These are phyloP conservation scores for Hylaeus volcanicus DNA, from an alignment of 1,140 invertebrate species.

Conservation along the genomic window DNA sequence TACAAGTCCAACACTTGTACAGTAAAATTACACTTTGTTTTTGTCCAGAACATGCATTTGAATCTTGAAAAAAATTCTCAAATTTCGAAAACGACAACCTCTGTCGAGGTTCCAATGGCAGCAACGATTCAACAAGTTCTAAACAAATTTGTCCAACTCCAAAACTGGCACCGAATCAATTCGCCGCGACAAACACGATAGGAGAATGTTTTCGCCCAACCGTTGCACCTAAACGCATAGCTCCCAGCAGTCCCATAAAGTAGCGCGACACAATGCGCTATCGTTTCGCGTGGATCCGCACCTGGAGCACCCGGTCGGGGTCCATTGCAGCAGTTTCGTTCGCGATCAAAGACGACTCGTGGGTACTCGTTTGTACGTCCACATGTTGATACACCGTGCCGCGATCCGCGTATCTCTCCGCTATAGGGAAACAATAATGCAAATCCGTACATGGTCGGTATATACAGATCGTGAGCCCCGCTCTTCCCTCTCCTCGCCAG, in stretches of 20 bases:
- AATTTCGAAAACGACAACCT: too few relatives aligned
- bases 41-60: too few relatives aligned
- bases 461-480: constrained; percentile 33
- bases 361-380: constrained; percentile 36
- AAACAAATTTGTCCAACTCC: not conserved
- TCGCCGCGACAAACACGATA: not conserved
- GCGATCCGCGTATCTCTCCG: constrained; percentile 31
- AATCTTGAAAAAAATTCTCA: too few relatives aligned
- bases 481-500: not conserved
- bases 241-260: constrained; percentile 23
- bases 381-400: constrained; percentile 43
- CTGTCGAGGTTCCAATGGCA: not conserved
- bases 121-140: not conserved
- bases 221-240: not conserved
- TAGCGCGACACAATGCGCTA: constrained; percentile 30
- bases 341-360: constrained; percentile 43
- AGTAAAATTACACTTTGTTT: too few relatives aligned
- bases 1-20: too few relatives aligned
- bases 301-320: constrained; percentile 31
- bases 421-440: constrained; percentile 63
- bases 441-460: constrained; percentile 68
- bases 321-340: constrained; percentile 22
- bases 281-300: constrained; percentile 24
- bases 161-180: not conserved
- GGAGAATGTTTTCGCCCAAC: not conserved